Conservation (phyloP, 2,888 invertebrate species). For the Cactoblastis cactorum region DNA sequence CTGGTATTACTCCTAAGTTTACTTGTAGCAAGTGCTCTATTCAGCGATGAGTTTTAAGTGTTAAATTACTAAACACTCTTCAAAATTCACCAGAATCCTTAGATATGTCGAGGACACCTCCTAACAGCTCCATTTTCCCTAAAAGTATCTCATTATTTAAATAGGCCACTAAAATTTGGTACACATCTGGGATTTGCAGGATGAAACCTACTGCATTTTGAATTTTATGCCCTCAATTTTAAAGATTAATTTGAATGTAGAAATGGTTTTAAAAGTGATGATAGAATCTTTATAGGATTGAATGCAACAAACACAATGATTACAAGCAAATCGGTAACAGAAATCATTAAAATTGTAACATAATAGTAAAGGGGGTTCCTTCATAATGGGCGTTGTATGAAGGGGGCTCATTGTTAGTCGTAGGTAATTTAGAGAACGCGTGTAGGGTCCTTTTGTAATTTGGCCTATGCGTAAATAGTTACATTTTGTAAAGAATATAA, state of each 20-base stretch:
- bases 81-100: neutral
- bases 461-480: constrained; percentile 53
- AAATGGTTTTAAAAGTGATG: constrained; percentile 15
- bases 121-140: neutral
- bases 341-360: constrained; percentile 73
- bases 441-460: constrained; percentile 35
- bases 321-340: constrained; percentile 30
- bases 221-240: neutral
- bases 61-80: neutral
- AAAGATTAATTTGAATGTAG: neutral
- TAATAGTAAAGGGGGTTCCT: constrained; percentile 63
- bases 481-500: constrained; percentile 66
- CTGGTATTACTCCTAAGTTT: too few relatives aligned
- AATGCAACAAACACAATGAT: constrained; percentile 34
- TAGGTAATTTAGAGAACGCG: constrained; percentile 61
- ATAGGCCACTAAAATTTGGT: constrained; percentile 4
- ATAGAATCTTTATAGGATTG: constrained; percentile 26
- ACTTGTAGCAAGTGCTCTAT: neutral
- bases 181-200: neutral
- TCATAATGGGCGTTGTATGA: constrained; percentile 70
- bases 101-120: neutral
- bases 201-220: neutral
- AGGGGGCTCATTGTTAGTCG: constrained; percentile 46
- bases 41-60: neutral
- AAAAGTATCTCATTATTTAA: constrained; percentile 10